Base-by-base conservation (phyloP, 1,140 invertebrate species). In the Bombus waltoni region DNA sequence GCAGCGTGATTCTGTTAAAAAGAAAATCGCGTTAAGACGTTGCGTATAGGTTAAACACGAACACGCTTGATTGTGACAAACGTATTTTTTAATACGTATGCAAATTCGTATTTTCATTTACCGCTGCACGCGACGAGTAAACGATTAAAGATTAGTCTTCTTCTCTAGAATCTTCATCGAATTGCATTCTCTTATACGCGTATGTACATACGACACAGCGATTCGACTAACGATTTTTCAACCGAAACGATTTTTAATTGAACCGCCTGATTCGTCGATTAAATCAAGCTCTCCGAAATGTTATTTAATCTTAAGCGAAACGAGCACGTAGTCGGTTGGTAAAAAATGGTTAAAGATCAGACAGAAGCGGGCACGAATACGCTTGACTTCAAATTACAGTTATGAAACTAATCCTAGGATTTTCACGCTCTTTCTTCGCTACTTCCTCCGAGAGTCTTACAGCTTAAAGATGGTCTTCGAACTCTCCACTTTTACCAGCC, bases 391-490 rank as follows among this genome's bases (percentile, higher is more conserved):
- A n/a, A 59, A 62, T 77, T 77, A 77, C 75, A n/a, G 57, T 81
- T 70, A 57, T n/a, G 66, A 53, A 71, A 47, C 44, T 81, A 71
- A 71, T 81, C 44, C 78, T n/a, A 40, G 78, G 66, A 81, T 81
- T 71, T 71, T 47, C 38, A n/a, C 38, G 75, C 75, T 42, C 28
- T 28, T 42, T 53, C 25, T 25, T 47, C 35, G 6, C 35, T 38
- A 8, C 32, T n/a, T 32, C 28, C 28, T 42, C 35, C 25, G 22
- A n/a, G 44, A 38, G 15, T 35, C 42, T 38, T n/a, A 18, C 28
- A 53, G 35, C 25, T 70, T 47, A 8, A 22, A 53, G n/a, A 15
- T 40, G 35, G 2, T 53, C 35, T 40, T 66, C 22, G 25, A 73
- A 40, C 76, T 13, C 38, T 38, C n/a, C 8, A 32, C n/a, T 47